Base-by-base conservation (phyloP, 2,113 vertebrate genomes). In the Gorsachius goisagi region DNA sequence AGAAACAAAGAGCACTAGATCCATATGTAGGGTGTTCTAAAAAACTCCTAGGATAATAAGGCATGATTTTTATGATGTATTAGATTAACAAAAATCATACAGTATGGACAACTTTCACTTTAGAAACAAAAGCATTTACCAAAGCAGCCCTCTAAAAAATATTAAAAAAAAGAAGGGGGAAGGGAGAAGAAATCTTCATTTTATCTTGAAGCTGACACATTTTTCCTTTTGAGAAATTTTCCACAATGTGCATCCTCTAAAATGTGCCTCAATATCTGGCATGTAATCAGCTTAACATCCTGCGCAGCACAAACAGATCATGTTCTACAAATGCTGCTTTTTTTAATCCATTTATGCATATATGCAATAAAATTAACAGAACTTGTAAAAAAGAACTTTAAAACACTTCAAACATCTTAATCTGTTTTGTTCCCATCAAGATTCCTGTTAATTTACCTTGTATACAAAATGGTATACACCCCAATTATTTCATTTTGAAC, bases 201-300 rank as follows among this genome's bases (percentile, higher is more conserved):
- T 84, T 75, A 76, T 94, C 60, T 92, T 92, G 50, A 88, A 85
- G 56, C 23, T 89, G 62, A 87, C 71, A 89, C 5, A n/a, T 22
- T 79, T 91, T 89, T 94, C 90, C 75, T 80, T 94, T 83, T 41
- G 58, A 67, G n/a, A 97, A 44, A 68, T 84, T 22, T 95, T 94
- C 84, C 76, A 85, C 56, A 92, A 95, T 14, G 44, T 75, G 80
- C 39, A 90, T 95, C 76, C 86, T 96, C 60, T 91, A 62, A 85
- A 90, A 86, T 5, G 5, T 49, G 56, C 49, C 73, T 81, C 85
- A 49, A 12, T 80, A 81, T 85, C 86, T 76, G 74, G 53, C 62
- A 76, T 50, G 60, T 35, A 62, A 73, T 66, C 89, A 92, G 64
- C 62, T 35, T 20, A 72, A 93, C 80, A 93, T 93, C 84, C 92